Evolutionary conservation across 2,113 vertebrate genomes (phyloP).

Genomic region (Micromys minutus): DNA sequence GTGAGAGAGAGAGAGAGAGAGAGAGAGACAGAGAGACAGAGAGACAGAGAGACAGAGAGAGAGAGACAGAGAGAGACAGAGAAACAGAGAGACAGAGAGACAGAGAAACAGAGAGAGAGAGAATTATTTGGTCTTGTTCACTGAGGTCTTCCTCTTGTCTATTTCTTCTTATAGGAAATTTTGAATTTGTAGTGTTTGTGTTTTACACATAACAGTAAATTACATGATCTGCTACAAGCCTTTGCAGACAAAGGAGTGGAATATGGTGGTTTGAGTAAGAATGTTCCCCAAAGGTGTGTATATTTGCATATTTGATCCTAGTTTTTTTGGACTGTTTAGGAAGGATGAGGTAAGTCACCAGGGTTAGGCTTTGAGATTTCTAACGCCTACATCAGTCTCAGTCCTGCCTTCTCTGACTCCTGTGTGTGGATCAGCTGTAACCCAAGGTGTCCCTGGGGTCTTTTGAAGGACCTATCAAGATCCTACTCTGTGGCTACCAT

Average conservation of each 20-base stretch:
- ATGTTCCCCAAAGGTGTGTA: background rate
- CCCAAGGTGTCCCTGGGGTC: background rate
- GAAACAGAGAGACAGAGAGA: no score
- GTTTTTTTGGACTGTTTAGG: background rate
- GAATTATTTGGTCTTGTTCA: background rate
- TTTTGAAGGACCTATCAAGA: no score
- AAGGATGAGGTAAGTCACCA: background rate
- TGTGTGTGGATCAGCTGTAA: background rate
- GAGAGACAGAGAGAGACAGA: no score
- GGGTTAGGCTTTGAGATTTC: background rate
- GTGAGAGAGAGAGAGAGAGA: no score
- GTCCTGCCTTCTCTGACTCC: background rate
- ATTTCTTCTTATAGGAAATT: background rate
- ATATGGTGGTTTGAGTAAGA: background rate
- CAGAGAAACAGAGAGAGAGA: no score
- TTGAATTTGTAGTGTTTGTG: background rate
- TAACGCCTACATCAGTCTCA: background rate
- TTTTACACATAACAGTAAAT: background rate
- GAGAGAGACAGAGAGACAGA: no score
- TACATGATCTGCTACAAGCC: background rate
- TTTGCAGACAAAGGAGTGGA: background rate
- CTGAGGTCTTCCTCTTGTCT: background rate
- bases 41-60: no score
- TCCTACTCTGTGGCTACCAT: background rate
- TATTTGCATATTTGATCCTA: background rate